phyloP scores from a whole-genome alignment of 2,113 vertebrate genomes.

The Embiotoca jacksoni region DNA sequence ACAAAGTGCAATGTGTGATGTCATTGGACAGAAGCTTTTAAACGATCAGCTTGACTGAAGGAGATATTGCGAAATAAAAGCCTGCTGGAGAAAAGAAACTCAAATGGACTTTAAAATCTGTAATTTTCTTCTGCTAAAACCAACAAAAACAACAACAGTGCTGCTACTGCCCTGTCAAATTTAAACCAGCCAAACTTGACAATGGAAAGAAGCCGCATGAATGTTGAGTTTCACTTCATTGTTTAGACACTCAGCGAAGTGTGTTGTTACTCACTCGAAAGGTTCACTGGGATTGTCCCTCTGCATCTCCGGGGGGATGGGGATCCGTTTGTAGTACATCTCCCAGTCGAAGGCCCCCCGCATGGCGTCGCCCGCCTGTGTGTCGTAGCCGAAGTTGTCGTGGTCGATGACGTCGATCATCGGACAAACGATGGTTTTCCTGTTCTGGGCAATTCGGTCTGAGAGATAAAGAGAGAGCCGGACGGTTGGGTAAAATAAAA shows the following conservation, averaged over 20 bases:
- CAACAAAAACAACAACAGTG: background rate
- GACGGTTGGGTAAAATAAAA: background rate
- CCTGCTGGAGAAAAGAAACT: background rate
- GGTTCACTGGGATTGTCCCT: constrained; percentile 93
- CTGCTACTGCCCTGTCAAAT: background rate
- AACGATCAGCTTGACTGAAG: background rate
- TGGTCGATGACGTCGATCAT: constrained; percentile 99
- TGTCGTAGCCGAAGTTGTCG: constrained; percentile 96
- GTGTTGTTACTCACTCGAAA: constrained; percentile 90
- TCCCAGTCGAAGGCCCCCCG: constrained; percentile 98
- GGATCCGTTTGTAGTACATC: constrained; percentile 99
- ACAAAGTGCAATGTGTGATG: background rate
- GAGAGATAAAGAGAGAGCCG: constrained; percentile 18
- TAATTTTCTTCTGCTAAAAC: background rate
- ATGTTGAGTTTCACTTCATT: background rate
- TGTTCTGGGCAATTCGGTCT: constrained; percentile 97
- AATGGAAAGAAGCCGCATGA: too few species aligned
- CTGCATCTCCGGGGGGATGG: constrained; percentile 92
- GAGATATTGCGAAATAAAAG: background rate
- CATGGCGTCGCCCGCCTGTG: constrained; percentile 97
- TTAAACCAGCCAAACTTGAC: background rate
- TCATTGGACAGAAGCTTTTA: constrained; percentile 5
- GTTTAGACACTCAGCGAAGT: background rate
- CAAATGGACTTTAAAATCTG: background rate
- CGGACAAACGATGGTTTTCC: constrained; percentile 94